A percentile compares a stretch with the other conserved stretches of the same genome.
Evolutionary conservation across 2,888 invertebrate species (phyloP).

Genomic region (Oxyteleia sp.): DNA sequence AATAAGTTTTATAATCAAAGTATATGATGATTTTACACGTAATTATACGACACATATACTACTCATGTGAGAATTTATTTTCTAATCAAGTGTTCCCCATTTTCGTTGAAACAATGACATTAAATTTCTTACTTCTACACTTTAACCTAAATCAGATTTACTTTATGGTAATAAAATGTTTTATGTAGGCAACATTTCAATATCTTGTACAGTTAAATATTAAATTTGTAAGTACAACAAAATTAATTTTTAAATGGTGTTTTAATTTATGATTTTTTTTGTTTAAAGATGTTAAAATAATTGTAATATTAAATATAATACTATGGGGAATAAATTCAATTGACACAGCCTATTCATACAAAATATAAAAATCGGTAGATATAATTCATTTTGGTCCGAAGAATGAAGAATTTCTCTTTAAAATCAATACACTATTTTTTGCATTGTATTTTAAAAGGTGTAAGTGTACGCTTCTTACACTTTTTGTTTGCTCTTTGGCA

Average conservation of each 20-base stretch:
- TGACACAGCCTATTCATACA: background rate
- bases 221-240: background rate
- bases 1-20: background rate
- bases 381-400: background rate
- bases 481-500: slow-evolving; percentile 3
- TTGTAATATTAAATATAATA: background rate
- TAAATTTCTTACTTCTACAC: slow-evolving; percentile 8
- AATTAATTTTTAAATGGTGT: background rate
- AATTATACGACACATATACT: slow-evolving; percentile 6
- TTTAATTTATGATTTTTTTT: background rate
- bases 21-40: background rate
- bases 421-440: slow-evolving; percentile 7
- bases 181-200: background rate
- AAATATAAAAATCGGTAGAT: background rate
- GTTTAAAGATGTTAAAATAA: background rate
- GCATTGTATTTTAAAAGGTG: background rate
- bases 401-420: background rate
- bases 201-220: background rate
- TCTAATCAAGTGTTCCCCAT: slow-evolving; percentile 10
- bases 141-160: slow-evolving; percentile 17
- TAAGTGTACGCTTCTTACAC: background rate
- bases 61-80: slow-evolving; percentile 14
- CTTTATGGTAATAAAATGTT: slow-evolving; percentile 14
- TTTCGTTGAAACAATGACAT: slow-evolving; percentile 21
- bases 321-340: background rate